Evolutionary conservation across 2,888 invertebrate genomes (phyloP).

Genomic region (Formica aserva): DNA sequence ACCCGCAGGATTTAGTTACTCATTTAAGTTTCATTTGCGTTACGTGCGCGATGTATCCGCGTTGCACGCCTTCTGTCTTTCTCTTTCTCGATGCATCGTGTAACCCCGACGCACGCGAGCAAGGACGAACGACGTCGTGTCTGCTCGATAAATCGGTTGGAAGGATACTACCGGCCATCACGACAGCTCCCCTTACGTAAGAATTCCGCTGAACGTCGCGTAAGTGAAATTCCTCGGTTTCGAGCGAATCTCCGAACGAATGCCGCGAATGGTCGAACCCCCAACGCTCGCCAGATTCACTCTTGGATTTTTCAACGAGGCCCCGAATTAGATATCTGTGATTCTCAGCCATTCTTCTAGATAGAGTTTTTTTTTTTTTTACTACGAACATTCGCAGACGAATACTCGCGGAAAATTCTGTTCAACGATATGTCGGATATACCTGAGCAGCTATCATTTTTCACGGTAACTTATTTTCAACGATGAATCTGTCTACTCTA

Average conservation of each 20-base stretch:
- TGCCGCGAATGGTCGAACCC: not conserved
- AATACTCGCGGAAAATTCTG: not conserved
- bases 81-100: slow-evolving; percentile 35
- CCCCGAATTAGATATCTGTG: not conserved
- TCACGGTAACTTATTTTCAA: not conserved
- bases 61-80: slow-evolving; percentile 6
- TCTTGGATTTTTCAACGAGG: slow-evolving; percentile 23
- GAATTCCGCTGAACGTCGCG: slow-evolving; percentile 39
- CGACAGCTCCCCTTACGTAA: slow-evolving; percentile 59
- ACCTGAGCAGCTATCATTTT: slow-evolving; percentile 6
- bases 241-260: slow-evolving; percentile 9
- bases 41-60: slow-evolving; percentile 57
- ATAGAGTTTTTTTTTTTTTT: not conserved
- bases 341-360: not conserved
- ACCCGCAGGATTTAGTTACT: slow-evolving; percentile 72
- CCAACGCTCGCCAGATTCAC: not conserved
- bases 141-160: slow-evolving; percentile 61
- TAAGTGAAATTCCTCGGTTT: slow-evolving; percentile 37
- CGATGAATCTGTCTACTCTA: not conserved
- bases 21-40: slow-evolving; percentile 78
- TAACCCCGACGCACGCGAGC: slow-evolving; percentile 60
- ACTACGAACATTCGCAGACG: not conserved
- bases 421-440: not conserved
- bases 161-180: slow-evolving; percentile 61
- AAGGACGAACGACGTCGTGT: slow-evolving; percentile 58